Percentiles rank a stretch among this genome's conserved stretches.
Conservation (phyloP, 2,888 invertebrate species). For the Cheilosia impressa region DNA sequence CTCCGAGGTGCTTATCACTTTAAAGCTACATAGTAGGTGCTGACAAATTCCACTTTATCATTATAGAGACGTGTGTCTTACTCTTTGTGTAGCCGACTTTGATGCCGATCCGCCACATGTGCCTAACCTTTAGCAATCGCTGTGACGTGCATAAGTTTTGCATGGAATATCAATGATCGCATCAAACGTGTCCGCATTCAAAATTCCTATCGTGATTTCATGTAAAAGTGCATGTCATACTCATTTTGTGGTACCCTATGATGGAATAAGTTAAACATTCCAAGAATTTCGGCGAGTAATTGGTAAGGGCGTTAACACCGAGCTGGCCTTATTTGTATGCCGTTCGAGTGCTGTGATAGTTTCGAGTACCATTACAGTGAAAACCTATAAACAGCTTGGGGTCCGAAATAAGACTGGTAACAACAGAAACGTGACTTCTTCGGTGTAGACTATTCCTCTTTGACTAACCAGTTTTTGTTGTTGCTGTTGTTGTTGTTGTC, state of each 20-base stretch:
- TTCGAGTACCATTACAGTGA: constrained; percentile 46
- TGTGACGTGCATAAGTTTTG: not conserved
- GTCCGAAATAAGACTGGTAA: constrained; percentile 8
- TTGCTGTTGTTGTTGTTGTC: constrained; percentile 8
- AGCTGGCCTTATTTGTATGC: constrained; percentile 61
- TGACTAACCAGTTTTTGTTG: constrained; percentile 12
- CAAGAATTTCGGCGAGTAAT: constrained; percentile 31
- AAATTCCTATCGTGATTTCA: constrained; percentile 1
- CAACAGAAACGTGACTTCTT: constrained; percentile 45
- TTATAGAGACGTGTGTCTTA: not conserved
- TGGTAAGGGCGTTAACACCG: constrained; percentile 55
- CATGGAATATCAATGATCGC: constrained; percentile 2
- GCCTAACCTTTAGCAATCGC: too few relatives aligned
- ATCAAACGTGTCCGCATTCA: not conserved
- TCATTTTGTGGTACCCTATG: not conserved
- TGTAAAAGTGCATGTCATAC: constrained; percentile 4
- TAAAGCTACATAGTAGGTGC: constrained; percentile 4
- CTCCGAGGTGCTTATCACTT: constrained; percentile 34
- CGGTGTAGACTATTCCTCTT: constrained; percentile 13
- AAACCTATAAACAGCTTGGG: constrained; percentile 30
- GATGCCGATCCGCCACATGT: not conserved
- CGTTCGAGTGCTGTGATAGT: constrained; percentile 40
- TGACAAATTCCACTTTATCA: not conserved
- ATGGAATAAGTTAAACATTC: constrained; percentile 17
- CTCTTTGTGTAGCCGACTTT: not conserved